Evolutionary conservation across 2,113 vertebrate genomes (phyloP).

Genomic region (Dissostichus mawsoni): DNA sequence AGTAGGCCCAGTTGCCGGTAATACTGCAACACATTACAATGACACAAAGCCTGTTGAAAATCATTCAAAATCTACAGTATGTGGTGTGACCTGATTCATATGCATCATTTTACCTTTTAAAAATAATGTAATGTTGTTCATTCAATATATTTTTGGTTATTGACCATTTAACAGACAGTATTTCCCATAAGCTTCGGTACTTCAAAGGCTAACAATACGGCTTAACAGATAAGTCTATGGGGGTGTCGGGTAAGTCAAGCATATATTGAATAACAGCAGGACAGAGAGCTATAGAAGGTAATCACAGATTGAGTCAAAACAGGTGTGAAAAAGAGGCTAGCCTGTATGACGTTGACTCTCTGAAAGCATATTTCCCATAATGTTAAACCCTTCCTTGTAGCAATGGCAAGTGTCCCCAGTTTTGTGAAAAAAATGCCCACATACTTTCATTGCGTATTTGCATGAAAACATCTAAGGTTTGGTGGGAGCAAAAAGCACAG

Average conservation of each 20-base stretch:
- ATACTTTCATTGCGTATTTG: constrained; percentile 61
- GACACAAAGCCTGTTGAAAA: neutral
- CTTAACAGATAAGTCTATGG: too few species aligned
- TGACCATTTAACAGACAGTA: neutral
- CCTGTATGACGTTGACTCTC: neutral
- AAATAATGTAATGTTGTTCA: neutral
- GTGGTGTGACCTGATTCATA: neutral
- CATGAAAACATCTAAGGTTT: constrained; percentile 35
- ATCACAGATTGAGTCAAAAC: neutral
- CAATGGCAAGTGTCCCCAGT: constrained; percentile 22
- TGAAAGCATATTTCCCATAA: neutral
- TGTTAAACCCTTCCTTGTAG: constrained; percentile 1
- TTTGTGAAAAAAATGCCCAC: neutral
- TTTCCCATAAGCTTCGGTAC: neutral
- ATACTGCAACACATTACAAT: neutral
- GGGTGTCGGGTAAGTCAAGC: too few species aligned
- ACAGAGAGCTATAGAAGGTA: too few species aligned
- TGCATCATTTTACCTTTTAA: neutral
- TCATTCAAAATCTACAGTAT: neutral
- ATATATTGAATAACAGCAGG: too few species aligned
- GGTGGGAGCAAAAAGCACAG: constrained; percentile 59
- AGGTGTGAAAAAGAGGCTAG: neutral
- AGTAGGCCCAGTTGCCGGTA: too few species aligned
- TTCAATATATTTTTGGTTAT: neutral
- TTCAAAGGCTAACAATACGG: too few species aligned